Conservation (phyloP, 2,797 vertebrate species). For the Mico argentatus region DNA sequence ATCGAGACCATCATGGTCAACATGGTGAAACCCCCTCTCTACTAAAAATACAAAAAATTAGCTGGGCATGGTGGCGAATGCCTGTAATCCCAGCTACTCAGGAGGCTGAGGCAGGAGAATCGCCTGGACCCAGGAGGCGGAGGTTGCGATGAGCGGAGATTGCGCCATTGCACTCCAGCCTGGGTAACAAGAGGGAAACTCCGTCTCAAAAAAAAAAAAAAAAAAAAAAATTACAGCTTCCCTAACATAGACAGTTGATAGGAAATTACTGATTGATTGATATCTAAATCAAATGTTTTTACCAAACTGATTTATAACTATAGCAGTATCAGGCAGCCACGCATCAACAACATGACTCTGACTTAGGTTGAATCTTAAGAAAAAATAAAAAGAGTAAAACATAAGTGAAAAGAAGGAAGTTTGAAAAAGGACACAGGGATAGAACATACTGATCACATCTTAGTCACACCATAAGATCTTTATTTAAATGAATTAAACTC, state of each 20-base stretch:
- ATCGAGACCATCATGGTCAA: no score
- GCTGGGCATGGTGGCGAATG: no score
- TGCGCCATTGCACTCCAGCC: no score
- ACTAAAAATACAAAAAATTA: no score
- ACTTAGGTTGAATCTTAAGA: not conserved
- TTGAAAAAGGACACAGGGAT: not conserved
- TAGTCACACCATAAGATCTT: not conserved
- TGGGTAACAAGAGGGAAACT: no score
- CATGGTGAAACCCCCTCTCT: no score
- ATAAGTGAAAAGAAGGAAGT: not conserved
- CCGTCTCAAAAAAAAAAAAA: no score
- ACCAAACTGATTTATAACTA: not conserved
- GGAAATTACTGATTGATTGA: not conserved
- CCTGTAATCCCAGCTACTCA: no score
- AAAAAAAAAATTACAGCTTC: not conserved
- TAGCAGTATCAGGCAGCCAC: not conserved
- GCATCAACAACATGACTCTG: not conserved
- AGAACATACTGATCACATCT: not conserved
- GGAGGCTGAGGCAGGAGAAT: no score
- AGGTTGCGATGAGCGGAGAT: no score
- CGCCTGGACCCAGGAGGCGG: no score
- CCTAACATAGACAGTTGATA: not conserved
- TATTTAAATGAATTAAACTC: not conserved
- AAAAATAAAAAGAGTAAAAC: not conserved
- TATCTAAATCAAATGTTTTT: slow-evolving; percentile 20